Base-by-base conservation (phyloP, 2,888 invertebrate genomes). In the Neuroscelio doddi region DNA sequence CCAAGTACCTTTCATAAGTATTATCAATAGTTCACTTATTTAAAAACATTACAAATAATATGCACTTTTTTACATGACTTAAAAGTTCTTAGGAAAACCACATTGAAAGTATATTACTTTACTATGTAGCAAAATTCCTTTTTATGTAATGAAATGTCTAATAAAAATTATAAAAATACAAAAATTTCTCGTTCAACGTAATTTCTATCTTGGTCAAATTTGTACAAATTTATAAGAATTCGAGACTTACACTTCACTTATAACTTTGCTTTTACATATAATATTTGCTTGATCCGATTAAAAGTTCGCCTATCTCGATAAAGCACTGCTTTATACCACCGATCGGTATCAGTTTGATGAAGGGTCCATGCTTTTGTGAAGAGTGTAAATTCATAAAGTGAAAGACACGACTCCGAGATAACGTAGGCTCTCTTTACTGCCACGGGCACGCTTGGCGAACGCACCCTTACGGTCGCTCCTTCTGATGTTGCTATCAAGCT, bases 271-370 rank as follows among this genome's bases (percentile, higher is more conserved):
- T 55, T 24, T 42, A n/a, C 66, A 62, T 46, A 12, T 46, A 64
- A 68, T 64, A 57, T 56, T 56, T 51, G 57, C 50, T n/a, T 68
- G 64, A 70, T 72, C 70, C 69, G 69, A 72, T 72, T 71, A 70
- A 63, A 72, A 64, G 56, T 67, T 7, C 14, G 26, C 44, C 72
- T 64, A 66, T 69, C 68, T 56, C 27, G 46, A 55, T 55, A 46
- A 39, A 55, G 46, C 41, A 46, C 34, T 39, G 39, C 32, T 38
- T 46, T 30, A 62, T 62, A 64, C 61, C 69, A 41, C 16, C 44
- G 67, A 69, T 67, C 42, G 57, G 39, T 67, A 69, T 69, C 69
- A 46, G 55, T 55, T 55, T 46, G 46, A 45, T 46, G 53, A 53
- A 64, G 53, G 62, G 44, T 50, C 50, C 51, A 21, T n/a, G 62